A percentile compares a stretch with the other conserved stretches of the same genome.
These are phyloP conservation scores for Zoanthus sansibaricus DNA, from an alignment of 92 coral and sea anemone species.

Conservation along the genomic window DNA sequence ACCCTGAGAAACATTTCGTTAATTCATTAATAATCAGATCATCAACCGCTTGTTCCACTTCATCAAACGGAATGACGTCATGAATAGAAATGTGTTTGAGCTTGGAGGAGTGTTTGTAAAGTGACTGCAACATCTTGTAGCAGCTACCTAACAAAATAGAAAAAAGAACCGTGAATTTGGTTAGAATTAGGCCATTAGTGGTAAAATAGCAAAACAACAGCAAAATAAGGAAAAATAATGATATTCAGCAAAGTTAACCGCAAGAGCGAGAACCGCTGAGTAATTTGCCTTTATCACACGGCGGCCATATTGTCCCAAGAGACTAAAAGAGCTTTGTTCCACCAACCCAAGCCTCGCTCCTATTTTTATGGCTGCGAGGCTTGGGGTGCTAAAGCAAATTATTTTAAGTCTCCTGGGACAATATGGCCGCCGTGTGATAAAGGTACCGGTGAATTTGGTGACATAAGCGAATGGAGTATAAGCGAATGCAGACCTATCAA, in stretches of 20 bases:
- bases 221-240: neutral
- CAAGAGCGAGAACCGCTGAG: neutral
- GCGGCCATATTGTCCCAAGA: no score
- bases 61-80: slow-evolving; percentile 81
- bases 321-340: no score
- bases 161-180: neutral
- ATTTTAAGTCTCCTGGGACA: no score
- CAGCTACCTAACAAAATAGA: slow-evolving; percentile 47
- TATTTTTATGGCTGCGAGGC: no score
- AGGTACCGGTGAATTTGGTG: no score
- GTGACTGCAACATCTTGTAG: slow-evolving; percentile 51
- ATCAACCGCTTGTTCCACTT: slow-evolving; percentile 72
- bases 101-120: slow-evolving; percentile 50
- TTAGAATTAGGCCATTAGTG: neutral
- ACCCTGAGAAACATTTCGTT: slow-evolving; percentile 68
- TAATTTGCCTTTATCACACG: no score
- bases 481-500: no score
- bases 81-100: slow-evolving; percentile 73
- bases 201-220: neutral
- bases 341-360: no score
- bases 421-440: no score
- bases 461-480: no score
- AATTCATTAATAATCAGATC: slow-evolving; percentile 70
- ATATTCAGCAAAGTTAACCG: neutral
- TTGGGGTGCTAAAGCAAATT: no score